phyloP scores from a whole-genome alignment of 1,140 invertebrate genomes.

The Phymorhynchus buccinoides region DNA sequence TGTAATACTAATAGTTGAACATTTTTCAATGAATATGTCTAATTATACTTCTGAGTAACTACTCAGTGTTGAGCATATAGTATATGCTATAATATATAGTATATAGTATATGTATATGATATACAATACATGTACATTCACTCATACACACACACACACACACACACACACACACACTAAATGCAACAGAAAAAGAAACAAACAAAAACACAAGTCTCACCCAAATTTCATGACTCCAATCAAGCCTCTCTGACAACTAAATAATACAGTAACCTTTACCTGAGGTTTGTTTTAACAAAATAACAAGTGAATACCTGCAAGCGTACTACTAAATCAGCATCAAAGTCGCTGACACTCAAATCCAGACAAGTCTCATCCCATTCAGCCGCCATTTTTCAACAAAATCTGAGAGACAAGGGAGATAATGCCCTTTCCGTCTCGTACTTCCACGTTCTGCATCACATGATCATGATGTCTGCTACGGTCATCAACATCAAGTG shows the following conservation, averaged over 20 bases:
- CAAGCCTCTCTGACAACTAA: neutral
- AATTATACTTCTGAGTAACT: neutral
- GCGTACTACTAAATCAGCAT: constrained; percentile 20
- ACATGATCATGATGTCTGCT: constrained; percentile 34
- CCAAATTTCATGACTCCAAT: neutral
- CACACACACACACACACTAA: neutral
- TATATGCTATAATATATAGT: no score
- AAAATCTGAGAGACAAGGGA: neutral
- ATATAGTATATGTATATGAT: neutral
- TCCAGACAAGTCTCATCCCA: constrained; percentile 26
- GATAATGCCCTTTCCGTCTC: neutral
- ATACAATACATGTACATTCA: neutral
- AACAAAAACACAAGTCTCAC: neutral
- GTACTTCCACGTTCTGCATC: neutral
- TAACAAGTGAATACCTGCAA: constrained; percentile 34
- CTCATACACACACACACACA: neutral
- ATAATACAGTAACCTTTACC: neutral
- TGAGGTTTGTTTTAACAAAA: neutral
- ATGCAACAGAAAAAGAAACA: neutral
- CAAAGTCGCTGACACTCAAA: constrained; percentile 31
- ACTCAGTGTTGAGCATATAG: no score
- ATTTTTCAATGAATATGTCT: no score
- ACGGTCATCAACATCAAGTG: neutral
- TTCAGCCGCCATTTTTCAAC: constrained; percentile 49
- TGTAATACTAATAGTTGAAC: no score